Base-by-base conservation (phyloP, 2,797 vertebrate species). In the Pseudochaenichthys georgianus region DNA sequence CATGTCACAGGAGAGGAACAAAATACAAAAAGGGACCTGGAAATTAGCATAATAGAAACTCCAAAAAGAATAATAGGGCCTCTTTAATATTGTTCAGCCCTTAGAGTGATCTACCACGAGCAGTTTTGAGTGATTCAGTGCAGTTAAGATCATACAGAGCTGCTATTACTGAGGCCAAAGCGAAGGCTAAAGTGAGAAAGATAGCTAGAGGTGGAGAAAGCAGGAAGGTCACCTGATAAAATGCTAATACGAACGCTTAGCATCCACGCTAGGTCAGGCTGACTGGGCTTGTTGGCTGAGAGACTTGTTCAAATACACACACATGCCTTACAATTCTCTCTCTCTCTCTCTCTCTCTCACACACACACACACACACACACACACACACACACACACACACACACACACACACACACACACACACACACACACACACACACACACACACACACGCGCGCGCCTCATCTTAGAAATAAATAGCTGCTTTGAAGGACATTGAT, bases 211-310 rank as follows among this genome's bases (percentile, higher is more conserved):
- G 53, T 61, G 28, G 70, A 59, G 31, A 75, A 85, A 75, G 73
- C 64, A 64, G 74, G 59, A 83, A 91, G 87, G 85, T 81, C 77
- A 73, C 75, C 55, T 75, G 76, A 91, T 87, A 88, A 92, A 89
- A 90, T 88, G 88, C 81, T 86, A 82, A 88, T 83, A 59, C 5
- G 38, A 76, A 84, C 62, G 51, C 61, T 85, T 65, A 72, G 71
- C 61, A 59, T 81, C 82, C 60, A 54, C 51, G 77, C 53, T 83
- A 76, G 74, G 85, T 84, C 88, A 77, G 78, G 80, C 46, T 23
- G 60, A 34, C 43, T 15, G 72, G 31, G 23, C 19, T 13, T 45
- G n/a, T 31, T 47, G 57, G 60, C 65, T 43, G 23, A 42, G 58
- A 67, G 67, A 73, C 34, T 53, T 52, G 70, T 42, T 48, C 47